phyloP scores from a whole-genome alignment of 2,797 vertebrate species.

The Antennarius maculatus region DNA sequence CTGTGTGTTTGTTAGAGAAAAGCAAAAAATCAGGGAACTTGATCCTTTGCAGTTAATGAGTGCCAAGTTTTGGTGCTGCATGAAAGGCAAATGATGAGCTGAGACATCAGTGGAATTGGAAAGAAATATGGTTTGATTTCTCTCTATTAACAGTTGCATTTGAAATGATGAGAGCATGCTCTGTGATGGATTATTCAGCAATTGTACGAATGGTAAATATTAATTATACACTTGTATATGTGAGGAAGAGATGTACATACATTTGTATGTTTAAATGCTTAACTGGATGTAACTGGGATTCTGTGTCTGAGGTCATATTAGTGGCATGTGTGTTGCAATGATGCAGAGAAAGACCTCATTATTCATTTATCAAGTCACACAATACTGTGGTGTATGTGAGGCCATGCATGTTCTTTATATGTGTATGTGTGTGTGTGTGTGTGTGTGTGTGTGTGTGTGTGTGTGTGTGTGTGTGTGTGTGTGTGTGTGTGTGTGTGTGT shows the following conservation, averaged over 20 bases:
- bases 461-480: no score
- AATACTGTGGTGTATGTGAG: slow-evolving; percentile 22
- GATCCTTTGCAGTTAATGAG: slow-evolving; percentile 36
- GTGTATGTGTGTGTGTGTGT: neutral
- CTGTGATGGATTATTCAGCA: slow-evolving; percentile 31
- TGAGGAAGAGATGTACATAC: neutral
- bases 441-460: neutral
- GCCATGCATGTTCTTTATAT: slow-evolving; percentile 22
- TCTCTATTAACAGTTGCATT: slow-evolving; percentile 43
- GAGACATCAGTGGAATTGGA: slow-evolving; percentile 19
- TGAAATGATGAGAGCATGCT: slow-evolving; percentile 20
- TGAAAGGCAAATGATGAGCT: slow-evolving; percentile 36
- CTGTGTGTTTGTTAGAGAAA: slow-evolving; percentile 17
- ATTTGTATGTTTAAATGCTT: slow-evolving; percentile 8
- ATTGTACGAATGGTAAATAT: slow-evolving; percentile 43
- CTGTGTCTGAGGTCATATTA: slow-evolving; percentile 24
- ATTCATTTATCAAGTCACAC: slow-evolving; percentile 43
- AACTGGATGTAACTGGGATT: slow-evolving; percentile 41
- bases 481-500: no score
- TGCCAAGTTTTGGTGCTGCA: slow-evolving; percentile 16
- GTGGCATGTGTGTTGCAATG: slow-evolving; percentile 31
- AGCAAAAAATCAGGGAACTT: slow-evolving; percentile 26
- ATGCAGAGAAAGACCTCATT: slow-evolving; percentile 42
- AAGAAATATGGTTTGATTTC: slow-evolving; percentile 31
- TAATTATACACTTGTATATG: slow-evolving; percentile 8